phyloP scores from a whole-genome alignment of 2,113 vertebrate genomes.

The Hypanus sabinus region DNA sequence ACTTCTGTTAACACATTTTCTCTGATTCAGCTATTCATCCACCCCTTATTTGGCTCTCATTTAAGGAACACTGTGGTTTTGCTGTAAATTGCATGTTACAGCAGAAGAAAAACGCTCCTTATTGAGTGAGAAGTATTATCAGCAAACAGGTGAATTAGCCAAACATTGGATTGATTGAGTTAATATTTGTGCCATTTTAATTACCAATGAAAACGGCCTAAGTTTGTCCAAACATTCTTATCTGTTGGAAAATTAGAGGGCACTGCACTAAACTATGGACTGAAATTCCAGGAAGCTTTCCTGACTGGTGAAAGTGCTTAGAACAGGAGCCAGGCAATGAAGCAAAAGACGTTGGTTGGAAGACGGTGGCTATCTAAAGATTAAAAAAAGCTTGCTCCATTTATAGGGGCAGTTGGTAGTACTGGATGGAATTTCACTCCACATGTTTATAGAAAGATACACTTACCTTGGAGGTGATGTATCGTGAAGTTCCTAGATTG shows the following conservation, averaged over 20 bases:
- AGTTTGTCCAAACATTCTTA: background rate
- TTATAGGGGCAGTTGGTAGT: too few relatives aligned
- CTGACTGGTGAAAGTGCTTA: background rate
- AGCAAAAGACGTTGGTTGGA: background rate
- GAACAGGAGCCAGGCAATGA: background rate
- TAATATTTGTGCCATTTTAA: background rate
- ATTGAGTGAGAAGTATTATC: background rate
- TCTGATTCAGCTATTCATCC: background rate
- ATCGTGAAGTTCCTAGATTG: too few relatives aligned
- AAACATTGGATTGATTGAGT: background rate
- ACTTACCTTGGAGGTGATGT: too few relatives aligned
- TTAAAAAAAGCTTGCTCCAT: too few relatives aligned
- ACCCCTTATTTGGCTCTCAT: background rate
- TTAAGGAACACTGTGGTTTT: background rate
- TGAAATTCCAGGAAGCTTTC: background rate
- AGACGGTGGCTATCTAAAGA: too few relatives aligned
- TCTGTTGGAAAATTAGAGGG: background rate
- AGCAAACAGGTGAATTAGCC: background rate
- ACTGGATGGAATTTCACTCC: too few relatives aligned
- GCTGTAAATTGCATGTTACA: background rate
- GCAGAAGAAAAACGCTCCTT: background rate
- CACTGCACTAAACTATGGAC: background rate
- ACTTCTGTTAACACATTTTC: too few relatives aligned
- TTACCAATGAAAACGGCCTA: background rate
- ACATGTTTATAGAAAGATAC: too few relatives aligned